Evolutionary conservation across 2,797 vertebrate genomes (phyloP), one percentile per base, ranked within the genome.

Genomic region (Anabacerthia variegaticeps): DNA sequence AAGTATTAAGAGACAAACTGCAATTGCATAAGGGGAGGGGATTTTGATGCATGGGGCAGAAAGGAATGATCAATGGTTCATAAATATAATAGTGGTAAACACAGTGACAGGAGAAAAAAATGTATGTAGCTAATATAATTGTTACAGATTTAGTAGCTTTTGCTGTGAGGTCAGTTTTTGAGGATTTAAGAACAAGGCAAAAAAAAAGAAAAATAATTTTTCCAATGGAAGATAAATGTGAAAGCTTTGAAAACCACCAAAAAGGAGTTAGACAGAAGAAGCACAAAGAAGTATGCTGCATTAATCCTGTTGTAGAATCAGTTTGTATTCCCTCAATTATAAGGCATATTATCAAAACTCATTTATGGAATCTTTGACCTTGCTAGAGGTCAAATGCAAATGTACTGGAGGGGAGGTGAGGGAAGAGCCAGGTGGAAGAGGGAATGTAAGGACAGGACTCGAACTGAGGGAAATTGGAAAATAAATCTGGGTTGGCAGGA

Each of bases 71-170:
- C 81, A 88, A 88, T 92, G 51, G 54, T 88, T 95, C 82, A 86
- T 93, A 91, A 94, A 89, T 89, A 61, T 62, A 95, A 77, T 44
- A 75, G 82, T 66, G 59, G 89, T 94, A 93, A 95, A 94, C 92
- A 88, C 46, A 75, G 75, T 80, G 90, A 90, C 80, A 92, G 75
- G 75, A 87, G 56, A 82, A 87, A 93, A 93, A 96, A 92, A 85
- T 69, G 32, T 78, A 63, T 72, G 76, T 78, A 59, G 76, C 82
- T 89, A 91, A 81, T 85, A 78, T 89, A 94, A 96, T 94, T 96
- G 87, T 93, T 94, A 95, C 86, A 92, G 91, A 95, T 95, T 84
- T 75, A 88, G 75, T 89, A 69, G 61, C 87, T 95, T 92, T 82
- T 87, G 55, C 93, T 92, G 55, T 56, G 62, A 91, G 68, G 92